Evolutionary conservation across 2,797 vertebrate species (phyloP), one percentile per base, ranked within the genome.

Genomic region (Spheniscus humboldti): DNA sequence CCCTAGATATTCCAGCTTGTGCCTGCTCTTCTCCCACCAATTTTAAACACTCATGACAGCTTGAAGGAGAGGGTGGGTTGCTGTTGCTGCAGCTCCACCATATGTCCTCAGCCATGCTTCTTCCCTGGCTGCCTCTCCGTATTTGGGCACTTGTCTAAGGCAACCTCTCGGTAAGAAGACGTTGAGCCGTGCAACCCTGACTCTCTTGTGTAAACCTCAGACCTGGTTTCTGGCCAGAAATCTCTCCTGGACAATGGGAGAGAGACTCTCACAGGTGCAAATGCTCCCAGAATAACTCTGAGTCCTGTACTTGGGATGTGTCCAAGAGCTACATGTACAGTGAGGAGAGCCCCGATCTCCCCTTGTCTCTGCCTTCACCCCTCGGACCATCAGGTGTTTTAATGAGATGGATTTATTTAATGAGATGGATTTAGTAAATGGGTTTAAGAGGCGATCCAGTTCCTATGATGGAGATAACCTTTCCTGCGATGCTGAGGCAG

Each of bases 1-100:
- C 75, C 71, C 3, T 24, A 37, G 50, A 22, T 89, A 52, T 78
- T 66, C 71, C 77, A 77, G 50, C 64, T 82, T 55, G 35, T 66
- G 47, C 63, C 71, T 13, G 23, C 52, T 89, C 63, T 33, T 90
- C 72, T 86, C 45, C 67, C 68, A 80, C 41, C 10, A 7, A 15
- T 68, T 62, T 90, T 72, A 63, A 77, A 52, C 4, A 7, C 74
- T 89, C 48, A 16, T 60, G 64, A 88, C 82, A 96, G 92, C 75
- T 63, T 60, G 81, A 88, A 84, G 89, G 63, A 79, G 84, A 88
- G 18, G 67, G 84, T 88, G 93, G 85, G 82, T 30, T 85, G 91
- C 71, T 82, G 48, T 11, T 60, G 53, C 84, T 57, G 84, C 47
- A 60, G 66, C 80, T 94, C 71, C 0, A 14, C 84, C 15, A 0